phyloP scores from a whole-genome alignment of 2,888 invertebrate species.

The Mantis religiosa region DNA sequence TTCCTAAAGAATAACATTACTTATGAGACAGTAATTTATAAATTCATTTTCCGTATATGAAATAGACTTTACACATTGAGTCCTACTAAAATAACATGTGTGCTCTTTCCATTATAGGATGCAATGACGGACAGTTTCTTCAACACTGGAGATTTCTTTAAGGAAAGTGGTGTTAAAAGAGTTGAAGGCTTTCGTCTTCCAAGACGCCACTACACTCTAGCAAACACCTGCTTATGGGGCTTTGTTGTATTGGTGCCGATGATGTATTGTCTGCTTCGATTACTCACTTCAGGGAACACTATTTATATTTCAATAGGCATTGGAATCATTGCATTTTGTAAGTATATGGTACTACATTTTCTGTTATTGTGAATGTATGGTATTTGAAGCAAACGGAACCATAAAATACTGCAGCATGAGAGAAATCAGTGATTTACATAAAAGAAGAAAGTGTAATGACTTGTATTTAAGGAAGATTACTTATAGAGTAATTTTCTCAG shows the following conservation, averaged over 20 bases:
- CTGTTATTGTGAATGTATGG: not conserved
- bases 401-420: not conserved
- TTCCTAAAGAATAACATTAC: too few relatives aligned
- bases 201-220: constrained; percentile 60
- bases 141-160: constrained; percentile 74
- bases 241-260: constrained; percentile 64
- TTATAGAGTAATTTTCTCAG: too few relatives aligned
- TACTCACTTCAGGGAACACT: constrained; percentile 69
- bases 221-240: constrained; percentile 71
- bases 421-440: too few relatives aligned
- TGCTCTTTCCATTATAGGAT: constrained; percentile 51
- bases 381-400: too few relatives aligned
- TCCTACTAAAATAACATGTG: not conserved
- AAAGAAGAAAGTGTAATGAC: not conserved
- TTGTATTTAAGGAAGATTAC: not conserved
- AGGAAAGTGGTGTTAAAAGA: constrained; percentile 65
- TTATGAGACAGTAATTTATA: too few relatives aligned
- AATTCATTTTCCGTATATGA: not conserved
- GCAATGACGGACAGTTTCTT: constrained; percentile 68
- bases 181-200: constrained; percentile 55
- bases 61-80: not conserved
- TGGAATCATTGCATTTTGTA: constrained; percentile 70
- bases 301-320: constrained; percentile 64
- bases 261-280: constrained; percentile 61
- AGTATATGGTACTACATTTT: constrained; percentile 48